A percentile compares a stretch with the other conserved stretches of the same genome.
Evolutionary conservation across 2,113 vertebrate genomes (phyloP).

Genomic region (Ctenomys sociabilis): DNA sequence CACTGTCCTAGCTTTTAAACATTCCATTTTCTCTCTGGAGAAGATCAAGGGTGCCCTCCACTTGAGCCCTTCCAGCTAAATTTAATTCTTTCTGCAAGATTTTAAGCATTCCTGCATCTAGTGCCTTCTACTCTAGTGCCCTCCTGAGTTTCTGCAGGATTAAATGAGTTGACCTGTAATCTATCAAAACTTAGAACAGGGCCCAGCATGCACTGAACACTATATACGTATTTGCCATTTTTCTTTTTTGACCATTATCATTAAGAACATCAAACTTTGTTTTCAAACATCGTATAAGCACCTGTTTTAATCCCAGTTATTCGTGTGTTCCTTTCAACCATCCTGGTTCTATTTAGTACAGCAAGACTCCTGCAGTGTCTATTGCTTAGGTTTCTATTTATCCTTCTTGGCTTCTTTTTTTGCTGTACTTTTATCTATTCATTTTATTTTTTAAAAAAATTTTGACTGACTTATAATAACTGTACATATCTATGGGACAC

Average conservation of each 20-base stretch:
- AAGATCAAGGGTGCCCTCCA: neutral
- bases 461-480: neutral
- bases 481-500: neutral
- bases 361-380: neutral
- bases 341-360: neutral
- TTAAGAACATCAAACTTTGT: slow-evolving; percentile 38
- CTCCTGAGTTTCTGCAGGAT: neutral
- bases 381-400: neutral
- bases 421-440: neutral
- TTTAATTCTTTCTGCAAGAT: neutral
- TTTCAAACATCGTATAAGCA: slow-evolving; percentile 3
- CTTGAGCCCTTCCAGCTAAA: neutral
- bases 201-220: neutral
- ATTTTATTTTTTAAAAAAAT: neutral
- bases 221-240: neutral
- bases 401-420: neutral
- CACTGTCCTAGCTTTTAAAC: neutral
- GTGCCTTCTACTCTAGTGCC: neutral
- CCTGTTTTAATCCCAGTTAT: neutral
- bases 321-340: neutral
- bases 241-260: slow-evolving; percentile 26
- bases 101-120: neutral
- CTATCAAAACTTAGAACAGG: neutral
- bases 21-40: neutral
- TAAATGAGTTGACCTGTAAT: neutral